Evolutionary conservation across 2,888 invertebrate genomes (phyloP).

Genomic region (Molorchus minor): DNA sequence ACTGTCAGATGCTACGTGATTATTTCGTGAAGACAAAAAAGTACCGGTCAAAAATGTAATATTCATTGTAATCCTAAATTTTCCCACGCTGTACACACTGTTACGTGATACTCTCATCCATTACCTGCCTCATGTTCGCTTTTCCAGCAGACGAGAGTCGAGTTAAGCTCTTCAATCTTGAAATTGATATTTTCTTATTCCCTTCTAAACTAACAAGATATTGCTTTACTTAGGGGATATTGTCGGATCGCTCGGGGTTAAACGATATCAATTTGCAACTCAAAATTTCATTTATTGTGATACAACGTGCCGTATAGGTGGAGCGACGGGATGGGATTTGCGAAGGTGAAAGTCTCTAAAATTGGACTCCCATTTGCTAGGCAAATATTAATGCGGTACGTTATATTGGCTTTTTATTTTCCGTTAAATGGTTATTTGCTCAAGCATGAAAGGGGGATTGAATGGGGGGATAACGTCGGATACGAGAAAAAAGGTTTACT

Average conservation of each 20-base stretch:
- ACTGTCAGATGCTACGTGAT: too few species aligned
- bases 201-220: slow-evolving; percentile 17
- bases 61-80: too few species aligned
- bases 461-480: background rate
- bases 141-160: slow-evolving; percentile 6
- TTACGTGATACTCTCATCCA: too few species aligned
- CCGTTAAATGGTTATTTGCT: background rate
- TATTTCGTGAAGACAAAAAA: too few species aligned
- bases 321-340: background rate
- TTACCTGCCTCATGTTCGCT: too few species aligned
- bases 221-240: slow-evolving; percentile 22
- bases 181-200: slow-evolving; percentile 29
- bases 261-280: slow-evolving; percentile 21
- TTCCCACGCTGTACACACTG: too few species aligned
- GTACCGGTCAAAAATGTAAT: too few species aligned
- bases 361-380: background rate
- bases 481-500: background rate
- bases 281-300: slow-evolving; percentile 19
- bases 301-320: background rate
- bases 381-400: background rate
- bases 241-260: slow-evolving; percentile 11
- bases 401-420: background rate
- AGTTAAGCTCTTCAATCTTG: background rate
- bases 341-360: background rate
- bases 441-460: too few species aligned